Base-by-base conservation (phyloP, 1,140 invertebrate genomes). In the Lutraria rhynchaena region DNA sequence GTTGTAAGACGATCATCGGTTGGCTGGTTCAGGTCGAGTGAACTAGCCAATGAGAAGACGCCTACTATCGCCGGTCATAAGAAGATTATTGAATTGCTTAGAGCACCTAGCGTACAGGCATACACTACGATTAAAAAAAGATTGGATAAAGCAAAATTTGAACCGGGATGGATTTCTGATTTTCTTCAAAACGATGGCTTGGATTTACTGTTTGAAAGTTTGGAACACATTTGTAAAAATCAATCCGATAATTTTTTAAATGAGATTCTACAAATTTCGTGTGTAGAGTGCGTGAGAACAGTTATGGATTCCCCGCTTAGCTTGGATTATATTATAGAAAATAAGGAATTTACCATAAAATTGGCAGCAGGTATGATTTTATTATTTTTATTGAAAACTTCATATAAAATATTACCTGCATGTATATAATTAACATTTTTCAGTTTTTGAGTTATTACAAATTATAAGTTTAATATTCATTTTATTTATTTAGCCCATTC, bases 301-400 rank as follows among this genome's bases (percentile, higher is more conserved):
- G 67, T 81, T 24, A 81, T 81, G 77, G 77, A 81, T 81, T 81
- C 77, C 1, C 41, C 77, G 77, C 55, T 81, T 11, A 51, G 77
- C 61, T 81, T 81, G 77, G 77, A 81, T 81, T 81, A 81, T 81
- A 81, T 81, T 71, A 55, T 81, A 61, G 77, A 81, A 70, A 81
- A 81, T 71, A 81, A 70, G 77, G 77, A 81, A 70, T 81, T 81
- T 70, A 81, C 57, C 24, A 60, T 19, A 60, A 81, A 81, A 70
- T 29, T 81, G 29, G 53, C 65, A 4, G 58, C 65, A 15, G 77
- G 77, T 81, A 63, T 44, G 77, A 27, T 17, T 3, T 65, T 51
- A 33, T 49, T 24, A 31, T 76, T 29, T 51, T 63, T 63, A 35
- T 27, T 24, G 17, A n/a, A 35, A 33, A 41, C n/a, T 41, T 41